These are phyloP conservation scores for Leucosticte australis DNA, from an alignment of 2,113 vertebrate species.

Conservation along the genomic window DNA sequence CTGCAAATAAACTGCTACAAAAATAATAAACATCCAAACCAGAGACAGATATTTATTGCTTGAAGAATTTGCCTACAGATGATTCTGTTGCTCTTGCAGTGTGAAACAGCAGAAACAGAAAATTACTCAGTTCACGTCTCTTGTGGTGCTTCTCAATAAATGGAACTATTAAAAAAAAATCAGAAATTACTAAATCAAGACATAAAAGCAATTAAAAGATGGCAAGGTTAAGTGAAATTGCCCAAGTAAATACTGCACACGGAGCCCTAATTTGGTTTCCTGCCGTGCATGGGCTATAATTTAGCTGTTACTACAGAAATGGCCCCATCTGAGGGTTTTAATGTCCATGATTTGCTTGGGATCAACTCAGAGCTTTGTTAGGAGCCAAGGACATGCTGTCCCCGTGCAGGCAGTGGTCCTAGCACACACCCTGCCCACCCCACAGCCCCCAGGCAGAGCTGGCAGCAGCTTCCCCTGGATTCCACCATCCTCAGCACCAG, in stretches of 20 bases:
- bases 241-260: not conserved
- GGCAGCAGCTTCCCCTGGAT: not conserved
- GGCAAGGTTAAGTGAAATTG: constrained; percentile 39
- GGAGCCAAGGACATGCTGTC: not conserved
- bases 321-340: not conserved
- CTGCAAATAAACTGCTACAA: not conserved
- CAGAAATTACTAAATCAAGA: constrained; percentile 6
- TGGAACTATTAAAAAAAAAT: not conserved
- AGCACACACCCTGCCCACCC: not conserved
- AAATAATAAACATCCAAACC: not conserved
- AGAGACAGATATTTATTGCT: not conserved
- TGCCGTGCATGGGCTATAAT: not conserved
- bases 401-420: rapidly evolving
- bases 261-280: not conserved
- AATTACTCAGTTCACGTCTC: not conserved
- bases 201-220: constrained; percentile 24
- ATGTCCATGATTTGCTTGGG: not conserved
- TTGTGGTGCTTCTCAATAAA: not conserved
- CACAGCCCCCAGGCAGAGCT: not conserved
- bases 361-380: not conserved
- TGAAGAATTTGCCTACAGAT: not conserved
- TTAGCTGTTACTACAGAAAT: not conserved
- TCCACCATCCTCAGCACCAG: not conserved
- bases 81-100: not conserved
- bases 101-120: not conserved